These are phyloP conservation scores for Athalia circularis DNA, from an alignment of 2,888 invertebrate species.

Conservation along the genomic window DNA sequence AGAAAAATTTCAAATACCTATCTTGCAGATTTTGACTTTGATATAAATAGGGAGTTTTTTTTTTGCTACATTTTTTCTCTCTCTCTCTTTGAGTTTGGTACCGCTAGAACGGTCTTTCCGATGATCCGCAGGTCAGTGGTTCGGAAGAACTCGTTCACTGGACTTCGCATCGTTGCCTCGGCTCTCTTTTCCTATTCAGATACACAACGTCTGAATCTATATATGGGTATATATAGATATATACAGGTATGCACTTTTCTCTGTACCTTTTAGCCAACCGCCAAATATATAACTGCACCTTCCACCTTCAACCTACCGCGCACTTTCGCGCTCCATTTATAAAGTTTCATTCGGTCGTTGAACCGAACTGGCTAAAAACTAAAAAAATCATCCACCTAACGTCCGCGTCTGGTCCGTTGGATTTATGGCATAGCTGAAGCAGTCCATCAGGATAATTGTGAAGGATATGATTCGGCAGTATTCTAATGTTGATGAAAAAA, in stretches of 20 bases:
- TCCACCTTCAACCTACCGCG: constrained; percentile 19
- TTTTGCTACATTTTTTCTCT: constrained; percentile 44
- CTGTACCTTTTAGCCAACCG: constrained; percentile 46
- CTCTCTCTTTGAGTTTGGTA: not conserved
- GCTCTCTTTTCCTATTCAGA: constrained; percentile 25
- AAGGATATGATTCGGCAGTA: no score
- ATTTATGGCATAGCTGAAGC: no score
- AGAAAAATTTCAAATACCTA: no score
- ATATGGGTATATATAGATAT: constrained; percentile 5
- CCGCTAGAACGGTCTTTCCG: constrained; percentile 50
- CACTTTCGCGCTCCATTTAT: constrained; percentile 54
- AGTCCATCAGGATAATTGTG: no score
- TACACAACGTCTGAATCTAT: not conserved
- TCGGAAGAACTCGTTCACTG: constrained; percentile 55
- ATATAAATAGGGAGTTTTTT: constrained; percentile 11
- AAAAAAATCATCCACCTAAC: no score
- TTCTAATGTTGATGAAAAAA: no score
- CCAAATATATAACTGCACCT: constrained; percentile 1
- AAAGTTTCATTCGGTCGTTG: constrained; percentile 43
- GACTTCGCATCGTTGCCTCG: constrained; percentile 24
- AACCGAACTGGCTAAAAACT: no score
- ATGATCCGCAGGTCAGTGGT: constrained; percentile 60
- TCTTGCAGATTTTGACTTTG: no score
- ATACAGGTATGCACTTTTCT: constrained; percentile 3
- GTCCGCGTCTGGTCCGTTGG: no score